phyloP scores from a whole-genome alignment of 2,888 invertebrate species.

The Cyclophora punctaria region DNA sequence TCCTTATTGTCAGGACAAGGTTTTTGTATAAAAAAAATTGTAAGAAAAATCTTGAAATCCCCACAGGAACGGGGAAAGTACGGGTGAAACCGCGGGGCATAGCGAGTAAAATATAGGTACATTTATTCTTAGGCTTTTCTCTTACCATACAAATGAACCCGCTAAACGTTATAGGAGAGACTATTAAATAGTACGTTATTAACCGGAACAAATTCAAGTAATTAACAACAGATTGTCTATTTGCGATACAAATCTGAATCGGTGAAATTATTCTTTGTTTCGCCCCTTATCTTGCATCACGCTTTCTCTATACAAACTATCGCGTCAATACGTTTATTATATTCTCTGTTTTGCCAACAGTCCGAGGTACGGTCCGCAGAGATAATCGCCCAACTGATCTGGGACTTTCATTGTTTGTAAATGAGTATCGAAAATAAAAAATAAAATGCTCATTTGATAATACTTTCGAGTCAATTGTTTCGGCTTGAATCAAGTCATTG shows the following conservation, averaged over 20 bases:
- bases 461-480: conserved; percentile 38
- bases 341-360: conserved; percentile 39
- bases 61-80: no score
- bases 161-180: no score
- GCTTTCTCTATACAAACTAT: conserved; percentile 39
- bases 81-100: no score
- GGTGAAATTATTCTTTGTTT: conserved; percentile 33
- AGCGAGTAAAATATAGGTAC: no score
- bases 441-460: conserved; percentile 42
- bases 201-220: conserved; percentile 11
- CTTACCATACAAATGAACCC: no score
- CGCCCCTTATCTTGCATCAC: conserved; percentile 27
- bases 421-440: conserved; percentile 50
- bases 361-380: conserved; percentile 24
- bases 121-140: no score
- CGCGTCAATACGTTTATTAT: conserved; percentile 46
- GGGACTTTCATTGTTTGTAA: conserved; percentile 63
- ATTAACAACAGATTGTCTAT: conserved; percentile 19
- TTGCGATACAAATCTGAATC: conserved; percentile 22
- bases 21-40: no score
- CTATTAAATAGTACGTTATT: no score
- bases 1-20: no score
- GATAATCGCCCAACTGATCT: conserved; percentile 61
- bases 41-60: no score
- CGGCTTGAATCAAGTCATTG: conserved; percentile 32